phyloP scores from a whole-genome alignment of 2,113 vertebrate genomes.

The Chloropsis cyanopogon region DNA sequence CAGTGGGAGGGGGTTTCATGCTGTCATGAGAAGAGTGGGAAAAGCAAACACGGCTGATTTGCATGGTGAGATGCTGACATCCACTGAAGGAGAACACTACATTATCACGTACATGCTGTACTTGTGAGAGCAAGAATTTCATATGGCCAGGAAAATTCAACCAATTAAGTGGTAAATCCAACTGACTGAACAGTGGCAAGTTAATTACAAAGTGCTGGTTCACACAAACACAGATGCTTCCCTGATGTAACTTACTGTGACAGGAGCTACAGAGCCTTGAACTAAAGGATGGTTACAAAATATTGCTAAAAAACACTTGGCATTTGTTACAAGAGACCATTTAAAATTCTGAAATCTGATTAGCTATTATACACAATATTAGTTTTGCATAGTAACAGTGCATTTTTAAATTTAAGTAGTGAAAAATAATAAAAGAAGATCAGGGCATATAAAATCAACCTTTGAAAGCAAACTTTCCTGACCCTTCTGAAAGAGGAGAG shows the following conservation, averaged over 20 bases:
- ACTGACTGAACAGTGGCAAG: neutral
- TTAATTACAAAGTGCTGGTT: constrained; percentile 3
- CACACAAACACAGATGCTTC: neutral
- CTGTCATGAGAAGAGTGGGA: neutral
- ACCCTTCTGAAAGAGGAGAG: neutral
- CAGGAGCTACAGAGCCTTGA: neutral
- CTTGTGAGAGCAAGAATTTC: neutral
- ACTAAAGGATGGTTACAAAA: neutral
- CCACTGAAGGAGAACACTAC: neutral
- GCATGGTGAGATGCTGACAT: neutral
- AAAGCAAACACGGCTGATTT: neutral
- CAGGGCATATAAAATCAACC: neutral
- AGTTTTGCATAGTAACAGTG: neutral
- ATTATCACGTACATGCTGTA: neutral
- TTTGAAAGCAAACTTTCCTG: neutral
- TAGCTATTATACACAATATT: neutral
- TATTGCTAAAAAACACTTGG: neutral
- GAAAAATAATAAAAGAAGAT: neutral
- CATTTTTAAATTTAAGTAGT: neutral
- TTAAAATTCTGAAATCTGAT: neutral
- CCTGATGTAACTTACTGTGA: neutral
- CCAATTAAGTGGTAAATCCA: neutral
- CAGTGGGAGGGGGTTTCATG: neutral
- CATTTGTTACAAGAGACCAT: neutral
- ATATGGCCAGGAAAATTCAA: neutral